phyloP scores from a whole-genome alignment of 1,140 invertebrate genomes.

The Neocloeon triangulifer region DNA sequence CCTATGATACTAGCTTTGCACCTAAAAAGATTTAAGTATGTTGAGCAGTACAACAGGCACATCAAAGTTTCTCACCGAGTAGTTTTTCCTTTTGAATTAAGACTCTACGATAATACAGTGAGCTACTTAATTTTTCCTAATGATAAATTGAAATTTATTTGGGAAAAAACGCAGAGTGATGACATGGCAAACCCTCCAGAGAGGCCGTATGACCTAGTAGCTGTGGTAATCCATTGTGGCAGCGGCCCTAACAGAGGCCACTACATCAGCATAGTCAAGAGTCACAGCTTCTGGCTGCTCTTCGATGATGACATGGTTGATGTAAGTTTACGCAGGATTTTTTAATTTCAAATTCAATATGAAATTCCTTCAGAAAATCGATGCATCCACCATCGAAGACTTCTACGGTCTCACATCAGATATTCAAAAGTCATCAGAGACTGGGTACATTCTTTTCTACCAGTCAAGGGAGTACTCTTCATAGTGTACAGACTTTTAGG shows the following conservation, averaged over 20 bases:
- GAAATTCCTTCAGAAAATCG: constrained; percentile 64
- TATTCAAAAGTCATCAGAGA: constrained; percentile 96
- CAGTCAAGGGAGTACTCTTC: constrained; percentile 65
- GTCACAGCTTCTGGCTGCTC: constrained; percentile 94
- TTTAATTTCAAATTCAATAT: constrained; percentile 1
- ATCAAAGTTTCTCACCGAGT: constrained; percentile 98
- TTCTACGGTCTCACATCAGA: constrained; percentile 98
- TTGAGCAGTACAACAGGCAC: constrained; percentile 95
- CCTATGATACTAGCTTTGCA: constrained; percentile 95
- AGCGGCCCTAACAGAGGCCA: constrained; percentile 96
- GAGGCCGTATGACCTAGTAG: constrained; percentile 91
- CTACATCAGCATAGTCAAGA: constrained; percentile 99
- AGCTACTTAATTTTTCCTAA: constrained; percentile 17
- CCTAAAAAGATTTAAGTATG: constrained; percentile 97
- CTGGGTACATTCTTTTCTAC: constrained; percentile 98
- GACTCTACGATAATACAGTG: constrained; percentile 96
- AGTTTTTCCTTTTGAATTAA: constrained; percentile 91
- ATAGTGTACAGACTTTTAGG: no score
- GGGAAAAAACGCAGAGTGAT: constrained; percentile 49
- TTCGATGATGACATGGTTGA: constrained; percentile 99
- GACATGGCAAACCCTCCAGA: constrained; percentile 96
- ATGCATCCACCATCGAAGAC: constrained; percentile 95
- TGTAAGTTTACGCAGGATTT: constrained; percentile 35
- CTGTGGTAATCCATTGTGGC: constrained; percentile 98
- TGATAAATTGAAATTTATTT: not conserved